phyloP scores from a whole-genome alignment of 1,140 invertebrate genomes.

The Bicyclus anynana region DNA sequence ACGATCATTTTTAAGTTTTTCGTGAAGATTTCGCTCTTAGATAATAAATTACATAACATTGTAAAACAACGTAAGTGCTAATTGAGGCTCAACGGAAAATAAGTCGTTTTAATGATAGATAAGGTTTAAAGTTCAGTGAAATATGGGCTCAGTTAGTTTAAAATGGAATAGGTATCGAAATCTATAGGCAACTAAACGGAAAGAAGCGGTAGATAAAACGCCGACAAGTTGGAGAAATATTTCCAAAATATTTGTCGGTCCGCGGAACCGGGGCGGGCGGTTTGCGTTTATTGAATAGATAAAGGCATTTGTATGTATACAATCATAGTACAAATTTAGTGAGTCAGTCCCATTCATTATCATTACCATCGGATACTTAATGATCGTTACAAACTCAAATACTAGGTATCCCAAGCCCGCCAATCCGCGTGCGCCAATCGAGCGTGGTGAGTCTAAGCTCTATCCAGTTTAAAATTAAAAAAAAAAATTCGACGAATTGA shows the following conservation, averaged over 20 bases:
- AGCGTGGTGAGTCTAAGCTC: too few species aligned
- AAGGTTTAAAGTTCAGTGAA: slow-evolving; percentile 8
- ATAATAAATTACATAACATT: slow-evolving; percentile 46
- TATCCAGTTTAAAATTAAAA: too few species aligned
- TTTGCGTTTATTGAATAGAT: slow-evolving; percentile 6
- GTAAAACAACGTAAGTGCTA: slow-evolving; percentile 21
- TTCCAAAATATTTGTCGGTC: slow-evolving; percentile 76
- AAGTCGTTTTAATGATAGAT: not conserved
- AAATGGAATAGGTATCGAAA: not conserved
- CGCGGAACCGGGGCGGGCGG: slow-evolving; percentile 41
- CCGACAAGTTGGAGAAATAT: slow-evolving; percentile 75
- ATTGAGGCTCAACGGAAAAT: not conserved
- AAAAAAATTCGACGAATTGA: too few species aligned
- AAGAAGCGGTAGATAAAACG: slow-evolving; percentile 74
- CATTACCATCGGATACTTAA: too few species aligned
- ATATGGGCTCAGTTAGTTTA: not conserved
- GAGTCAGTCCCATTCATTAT: too few species aligned
- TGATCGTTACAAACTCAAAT: too few species aligned
- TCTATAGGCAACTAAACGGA: slow-evolving; percentile 56
- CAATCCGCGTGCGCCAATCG: too few species aligned
- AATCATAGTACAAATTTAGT: too few species aligned
- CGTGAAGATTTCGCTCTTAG: slow-evolving; percentile 69
- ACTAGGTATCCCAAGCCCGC: too few species aligned
- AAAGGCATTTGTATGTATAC: slow-evolving; percentile 14
- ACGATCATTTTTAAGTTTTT: slow-evolving; percentile 70